phyloP scores from a whole-genome alignment of 2,888 invertebrate species.

The Drepana falcataria region DNA sequence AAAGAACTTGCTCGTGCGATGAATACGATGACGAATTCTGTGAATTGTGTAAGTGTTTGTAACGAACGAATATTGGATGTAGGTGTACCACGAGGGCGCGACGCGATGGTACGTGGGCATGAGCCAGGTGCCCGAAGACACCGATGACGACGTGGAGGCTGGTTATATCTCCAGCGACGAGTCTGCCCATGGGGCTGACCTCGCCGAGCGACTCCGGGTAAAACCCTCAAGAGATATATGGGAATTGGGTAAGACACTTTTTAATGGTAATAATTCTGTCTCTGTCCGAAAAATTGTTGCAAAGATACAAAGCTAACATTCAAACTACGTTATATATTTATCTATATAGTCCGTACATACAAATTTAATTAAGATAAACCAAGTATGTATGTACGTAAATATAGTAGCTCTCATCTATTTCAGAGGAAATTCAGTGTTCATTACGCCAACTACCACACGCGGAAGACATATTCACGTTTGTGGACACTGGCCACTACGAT shows the following conservation, averaged over 20 bases:
- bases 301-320: too few species aligned
- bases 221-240: conserved; percentile 71
- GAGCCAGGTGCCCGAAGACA: conserved; percentile 58
- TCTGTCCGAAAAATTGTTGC: too few species aligned
- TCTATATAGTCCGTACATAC: too few species aligned
- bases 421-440: conserved; percentile 62
- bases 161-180: conserved; percentile 78
- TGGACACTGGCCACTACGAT: conserved; percentile 65
- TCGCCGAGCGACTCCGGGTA: conserved; percentile 59
- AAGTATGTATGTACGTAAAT: too few species aligned
- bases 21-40: not conserved
- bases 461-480: conserved; percentile 56
- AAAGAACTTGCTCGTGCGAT: not conserved
- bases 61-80: conserved; percentile 7
- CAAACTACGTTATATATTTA: too few species aligned
- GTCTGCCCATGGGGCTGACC: conserved; percentile 65
- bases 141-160: conserved; percentile 61
- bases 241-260: conserved; percentile 52
- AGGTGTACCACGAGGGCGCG: conserved; percentile 58
- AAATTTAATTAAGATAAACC: too few species aligned
- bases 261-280: not conserved
- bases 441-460: conserved; percentile 64
- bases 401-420: too few species aligned
- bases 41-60: conserved; percentile 5
- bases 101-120: conserved; percentile 64